Percentiles rank a stretch among this genome's conserved stretches.
Evolutionary conservation across 1,140 invertebrate genomes (phyloP).

Genomic region (Formica exsecta): DNA sequence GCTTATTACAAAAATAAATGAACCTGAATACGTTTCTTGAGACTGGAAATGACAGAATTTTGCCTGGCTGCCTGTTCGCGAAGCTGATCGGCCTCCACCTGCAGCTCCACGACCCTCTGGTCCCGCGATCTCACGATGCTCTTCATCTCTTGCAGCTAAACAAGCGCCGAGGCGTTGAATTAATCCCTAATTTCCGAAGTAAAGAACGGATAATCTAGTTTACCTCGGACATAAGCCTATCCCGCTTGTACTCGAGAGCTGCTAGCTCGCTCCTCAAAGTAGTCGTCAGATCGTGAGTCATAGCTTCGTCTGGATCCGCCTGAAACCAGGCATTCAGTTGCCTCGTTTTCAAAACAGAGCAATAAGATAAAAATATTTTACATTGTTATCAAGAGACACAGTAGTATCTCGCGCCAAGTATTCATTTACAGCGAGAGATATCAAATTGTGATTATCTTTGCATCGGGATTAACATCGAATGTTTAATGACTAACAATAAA

Average conservation of each 20-base stretch:
- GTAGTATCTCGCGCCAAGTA: too few relatives aligned
- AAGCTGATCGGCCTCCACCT: slow-evolving; percentile 90
- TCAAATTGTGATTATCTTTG: neutral
- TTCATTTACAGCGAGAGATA: neutral
- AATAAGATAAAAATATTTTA: neutral
- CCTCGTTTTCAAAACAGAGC: neutral
- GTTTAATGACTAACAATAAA: neutral
- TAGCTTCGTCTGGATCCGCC: slow-evolving; percentile 87
- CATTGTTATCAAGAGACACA: neutral
- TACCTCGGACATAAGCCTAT: slow-evolving; percentile 92
- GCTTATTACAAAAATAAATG: slow-evolving; percentile 12
- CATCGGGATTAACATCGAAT: neutral
- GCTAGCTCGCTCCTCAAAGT: slow-evolving; percentile 92
- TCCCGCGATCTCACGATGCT: slow-evolving; percentile 89
- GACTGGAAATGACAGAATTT: slow-evolving; percentile 91
- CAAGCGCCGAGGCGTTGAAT: neutral
- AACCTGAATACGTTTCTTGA: slow-evolving; percentile 92
- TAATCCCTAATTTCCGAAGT: slow-evolving; percentile 17
- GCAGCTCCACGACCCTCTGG: slow-evolving; percentile 89
- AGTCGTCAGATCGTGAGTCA: slow-evolving; percentile 89
- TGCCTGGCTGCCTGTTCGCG: slow-evolving; percentile 93
- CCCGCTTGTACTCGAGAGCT: slow-evolving; percentile 92
- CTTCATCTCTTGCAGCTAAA: slow-evolving; percentile 89
- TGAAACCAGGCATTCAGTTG: slow-evolving; percentile 66
- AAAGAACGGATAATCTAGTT: slow-evolving; percentile 55